Evolutionary conservation across 2,888 invertebrate genomes (phyloP), one percentile per base, ranked within the genome.

Genomic region (Parnassius glacialis): DNA sequence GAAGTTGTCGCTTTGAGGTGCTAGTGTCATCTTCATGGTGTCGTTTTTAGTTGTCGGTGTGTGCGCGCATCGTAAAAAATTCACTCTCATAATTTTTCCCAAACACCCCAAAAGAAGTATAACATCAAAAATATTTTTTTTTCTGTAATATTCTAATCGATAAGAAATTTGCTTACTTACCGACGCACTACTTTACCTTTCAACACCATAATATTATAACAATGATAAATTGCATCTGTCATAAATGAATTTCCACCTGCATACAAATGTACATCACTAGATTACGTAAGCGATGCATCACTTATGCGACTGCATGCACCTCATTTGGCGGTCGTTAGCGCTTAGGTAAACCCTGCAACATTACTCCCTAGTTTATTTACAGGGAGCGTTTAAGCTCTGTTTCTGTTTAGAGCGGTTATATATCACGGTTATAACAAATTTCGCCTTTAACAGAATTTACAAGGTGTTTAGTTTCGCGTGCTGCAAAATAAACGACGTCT

Each of bases 241-340:
- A 47, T 13, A 51, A 50, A 51, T 51, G 41, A 52, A 51, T 51
- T 50, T 47, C 12, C 34, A 52, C 45, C 16, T 13, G 62, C 52
- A 53, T 53, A 53, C 52, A 52, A 56, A 56, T 61, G 52, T 59
- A 58, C 80, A 74, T 68, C 80, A 70, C 82, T 82, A 79, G 70
- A 81, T 87, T 86, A 86, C 76, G 84, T 77, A 84, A 87, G 81
- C 84, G 72, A 74, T 80, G 81, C 86, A 89, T 88, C 81, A 84
- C 78, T 85, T 87, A 90, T 90, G 89, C 89, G 79, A 78, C 78
- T 77, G 76, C 85, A 84, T 84, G 84, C 80, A 74, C 82, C 85
- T 88, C 88, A 87, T 89, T 89, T 87, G 86, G 80, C 77, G 83
- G 79, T 84, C 83, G 85, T 86, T 86, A 85, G 80, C 75, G 73